phyloP scores from a whole-genome alignment of 2,797 vertebrate species.

The Lagorchestes hirsutus region DNA sequence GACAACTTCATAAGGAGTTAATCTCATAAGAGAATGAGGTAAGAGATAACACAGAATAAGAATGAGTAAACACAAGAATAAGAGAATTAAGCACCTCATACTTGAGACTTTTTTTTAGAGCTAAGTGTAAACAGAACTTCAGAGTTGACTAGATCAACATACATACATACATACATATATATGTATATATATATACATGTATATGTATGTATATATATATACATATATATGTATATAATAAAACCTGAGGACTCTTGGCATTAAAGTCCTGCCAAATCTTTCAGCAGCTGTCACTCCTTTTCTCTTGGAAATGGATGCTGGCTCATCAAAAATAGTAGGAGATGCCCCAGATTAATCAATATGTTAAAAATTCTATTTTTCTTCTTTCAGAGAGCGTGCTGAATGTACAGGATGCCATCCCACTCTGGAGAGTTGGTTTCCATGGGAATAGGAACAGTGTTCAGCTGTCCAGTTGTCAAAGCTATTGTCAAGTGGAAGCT shows the following conservation, averaged over 20 bases:
- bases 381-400: background rate
- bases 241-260: background rate
- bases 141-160: background rate
- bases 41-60: background rate
- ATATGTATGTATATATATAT: too few species aligned
- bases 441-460: background rate
- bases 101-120: constrained; percentile 33
- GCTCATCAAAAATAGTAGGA: constrained; percentile 6
- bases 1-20: background rate
- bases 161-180: too few species aligned
- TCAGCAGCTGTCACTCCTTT: constrained; percentile 59
- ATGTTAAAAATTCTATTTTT: constrained; percentile 12
- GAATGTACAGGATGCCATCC: background rate
- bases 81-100: background rate
- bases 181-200: too few species aligned
- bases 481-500: background rate
- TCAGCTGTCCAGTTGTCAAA: background rate
- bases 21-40: background rate
- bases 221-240: background rate
- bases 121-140: constrained; percentile 21
- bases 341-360: background rate
- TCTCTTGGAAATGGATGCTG: background rate
- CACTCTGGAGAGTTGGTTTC: background rate
- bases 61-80: background rate
- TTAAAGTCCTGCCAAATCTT: constrained; percentile 56